phyloP scores from a whole-genome alignment of 2,113 vertebrate species.

The Alosa alosa region DNA sequence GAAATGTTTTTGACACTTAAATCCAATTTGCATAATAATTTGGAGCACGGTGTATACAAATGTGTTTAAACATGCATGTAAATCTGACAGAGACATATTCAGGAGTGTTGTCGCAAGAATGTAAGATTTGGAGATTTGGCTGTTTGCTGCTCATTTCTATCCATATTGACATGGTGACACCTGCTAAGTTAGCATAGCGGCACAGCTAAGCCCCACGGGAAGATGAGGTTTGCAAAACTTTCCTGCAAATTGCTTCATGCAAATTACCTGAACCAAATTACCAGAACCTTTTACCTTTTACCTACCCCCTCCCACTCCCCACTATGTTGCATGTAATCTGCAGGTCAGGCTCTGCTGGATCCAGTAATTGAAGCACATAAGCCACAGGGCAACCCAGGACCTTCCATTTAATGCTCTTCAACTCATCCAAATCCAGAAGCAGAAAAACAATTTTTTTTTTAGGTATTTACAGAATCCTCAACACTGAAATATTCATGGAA shows the following conservation, averaged over 20 bases:
- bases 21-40: no score
- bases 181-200: not conserved
- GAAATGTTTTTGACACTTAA: no score
- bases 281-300: conserved; percentile 13
- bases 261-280: conserved; percentile 32
- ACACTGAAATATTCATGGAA: not conserved
- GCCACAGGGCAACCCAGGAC: conserved; percentile 26
- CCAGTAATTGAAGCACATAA: conserved; percentile 40
- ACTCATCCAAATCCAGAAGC: not conserved
- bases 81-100: not conserved
- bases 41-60: no score
- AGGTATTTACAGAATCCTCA: not conserved
- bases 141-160: not conserved
- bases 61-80: not conserved
- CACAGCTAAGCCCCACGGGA: conserved; percentile 8
- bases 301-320: not conserved
- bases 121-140: not conserved
- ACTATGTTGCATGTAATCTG: conserved; percentile 29
- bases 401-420: not conserved
- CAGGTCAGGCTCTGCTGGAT: conserved; percentile 37
- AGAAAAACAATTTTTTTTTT: not conserved
- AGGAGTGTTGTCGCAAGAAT: not conserved
- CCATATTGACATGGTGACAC: not conserved
- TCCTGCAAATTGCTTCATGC: conserved; percentile 26
- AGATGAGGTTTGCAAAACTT: conserved; percentile 19